phyloP scores from a whole-genome alignment of 2,113 vertebrate genomes.

The Scomber scombrus region DNA sequence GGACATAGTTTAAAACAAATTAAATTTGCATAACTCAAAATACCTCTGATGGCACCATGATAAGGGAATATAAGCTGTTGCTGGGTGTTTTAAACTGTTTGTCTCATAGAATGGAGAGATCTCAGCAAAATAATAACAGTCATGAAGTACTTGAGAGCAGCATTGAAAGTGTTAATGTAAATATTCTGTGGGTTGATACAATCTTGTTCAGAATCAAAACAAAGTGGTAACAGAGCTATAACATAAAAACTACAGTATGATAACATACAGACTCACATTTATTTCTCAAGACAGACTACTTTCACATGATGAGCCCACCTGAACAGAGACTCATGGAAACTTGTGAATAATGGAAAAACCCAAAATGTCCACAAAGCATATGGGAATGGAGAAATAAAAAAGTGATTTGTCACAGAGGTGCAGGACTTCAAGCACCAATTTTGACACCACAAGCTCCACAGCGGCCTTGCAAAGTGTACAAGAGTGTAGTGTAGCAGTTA shows the following conservation, averaged over 20 bases:
- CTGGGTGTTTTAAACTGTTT: constrained; percentile 48
- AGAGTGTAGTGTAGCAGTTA: constrained; percentile 73
- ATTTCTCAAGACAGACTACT: constrained; percentile 64
- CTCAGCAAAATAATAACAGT: constrained; percentile 43
- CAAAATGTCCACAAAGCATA: constrained; percentile 51
- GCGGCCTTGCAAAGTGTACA: constrained; percentile 27
- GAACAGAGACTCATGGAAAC: constrained; percentile 46
- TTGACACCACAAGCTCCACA: constrained; percentile 28
- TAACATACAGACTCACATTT: constrained; percentile 74
- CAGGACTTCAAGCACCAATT: constrained; percentile 55
- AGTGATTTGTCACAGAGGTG: constrained; percentile 62
- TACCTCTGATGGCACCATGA: constrained; percentile 59
- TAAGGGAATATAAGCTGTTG: constrained; percentile 31
- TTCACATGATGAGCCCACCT: constrained; percentile 66
- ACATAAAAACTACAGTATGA: constrained; percentile 61
- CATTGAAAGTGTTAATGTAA: constrained; percentile 61
- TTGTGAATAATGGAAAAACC: constrained; percentile 39
- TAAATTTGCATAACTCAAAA: constrained; percentile 64
- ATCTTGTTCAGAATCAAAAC: constrained; percentile 59
- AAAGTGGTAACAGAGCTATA: constrained; percentile 59
- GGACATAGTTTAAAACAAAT: constrained; percentile 28
- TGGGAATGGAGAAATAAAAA: constrained; percentile 54
- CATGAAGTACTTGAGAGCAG: constrained; percentile 64
- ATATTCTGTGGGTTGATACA: constrained; percentile 60
- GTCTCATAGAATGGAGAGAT: constrained; percentile 53